Percentiles rank a stretch among this genome's conserved stretches.
Evolutionary conservation across 2,113 vertebrate species (phyloP).

Genomic region (Aegotheles bennettii): DNA sequence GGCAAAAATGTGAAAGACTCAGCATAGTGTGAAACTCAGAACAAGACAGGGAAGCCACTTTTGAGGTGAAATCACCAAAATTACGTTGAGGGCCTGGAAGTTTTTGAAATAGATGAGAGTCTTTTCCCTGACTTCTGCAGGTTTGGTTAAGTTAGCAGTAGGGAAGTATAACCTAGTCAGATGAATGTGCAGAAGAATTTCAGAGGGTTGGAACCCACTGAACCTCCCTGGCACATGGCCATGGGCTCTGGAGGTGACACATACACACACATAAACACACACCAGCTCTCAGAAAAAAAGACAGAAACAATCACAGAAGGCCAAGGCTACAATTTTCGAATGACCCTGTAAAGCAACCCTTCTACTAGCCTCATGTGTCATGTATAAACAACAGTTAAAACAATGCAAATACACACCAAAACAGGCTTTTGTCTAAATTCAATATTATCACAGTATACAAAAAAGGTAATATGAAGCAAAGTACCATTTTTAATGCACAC

Average conservation of each 20-base stretch:
- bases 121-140: neutral
- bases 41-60: neutral
- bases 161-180: neutral
- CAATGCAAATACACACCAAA: neutral
- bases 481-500: neutral
- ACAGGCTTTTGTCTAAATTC: neutral
- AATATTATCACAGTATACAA: neutral
- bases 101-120: neutral
- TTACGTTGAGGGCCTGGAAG: neutral
- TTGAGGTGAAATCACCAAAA: neutral
- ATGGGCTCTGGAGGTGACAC: neutral
- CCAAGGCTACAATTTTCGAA: neutral
- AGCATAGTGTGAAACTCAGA: neutral
- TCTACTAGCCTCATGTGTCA: neutral
- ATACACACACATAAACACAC: too few species aligned
- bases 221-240: neutral
- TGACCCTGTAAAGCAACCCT: neutral
- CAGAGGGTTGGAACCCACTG: neutral
- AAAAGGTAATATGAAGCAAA: neutral
- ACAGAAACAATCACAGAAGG: neutral
- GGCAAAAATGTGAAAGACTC: fast-evolving
- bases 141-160: neutral
- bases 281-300: neutral
- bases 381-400: fast-evolving
- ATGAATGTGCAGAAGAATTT: neutral